Evolutionary conservation across 2,888 invertebrate genomes (phyloP).

Genomic region (Siphlonurus alternatus): DNA sequence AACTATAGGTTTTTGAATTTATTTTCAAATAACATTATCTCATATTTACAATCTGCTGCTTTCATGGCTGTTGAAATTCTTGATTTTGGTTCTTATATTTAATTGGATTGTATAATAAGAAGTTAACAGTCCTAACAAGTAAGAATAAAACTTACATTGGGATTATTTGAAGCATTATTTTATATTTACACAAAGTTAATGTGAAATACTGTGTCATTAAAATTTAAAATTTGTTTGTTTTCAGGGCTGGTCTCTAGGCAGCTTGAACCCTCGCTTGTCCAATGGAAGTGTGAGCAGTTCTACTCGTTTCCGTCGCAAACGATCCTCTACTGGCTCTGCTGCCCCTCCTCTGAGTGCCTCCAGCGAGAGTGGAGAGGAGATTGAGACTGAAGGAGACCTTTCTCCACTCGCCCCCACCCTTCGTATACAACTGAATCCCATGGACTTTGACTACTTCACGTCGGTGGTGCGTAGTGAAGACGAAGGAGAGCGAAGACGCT

Average conservation of each 20-base stretch:
- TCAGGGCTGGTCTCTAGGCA: not conserved
- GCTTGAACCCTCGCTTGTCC: not conserved
- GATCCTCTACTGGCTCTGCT: not conserved
- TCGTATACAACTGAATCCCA: slow-evolving; percentile 36
- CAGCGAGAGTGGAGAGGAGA: not conserved
- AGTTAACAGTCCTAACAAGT: too few relatives aligned
- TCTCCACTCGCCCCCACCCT: slow-evolving; percentile 29
- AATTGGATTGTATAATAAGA: too few relatives aligned
- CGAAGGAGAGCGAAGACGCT: slow-evolving; percentile 18
- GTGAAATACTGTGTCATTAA: too few relatives aligned
- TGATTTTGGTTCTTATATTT: too few relatives aligned
- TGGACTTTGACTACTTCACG: slow-evolving; percentile 44
- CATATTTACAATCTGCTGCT: too few relatives aligned
- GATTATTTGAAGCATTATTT: too few relatives aligned
- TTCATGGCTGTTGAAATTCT: too few relatives aligned
- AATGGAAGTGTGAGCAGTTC: not conserved
- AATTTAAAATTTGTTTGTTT: too few relatives aligned
- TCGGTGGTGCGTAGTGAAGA: slow-evolving; percentile 31
- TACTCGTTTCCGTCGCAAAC: not conserved
- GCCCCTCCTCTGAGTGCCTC: not conserved
- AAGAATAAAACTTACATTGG: too few relatives aligned
- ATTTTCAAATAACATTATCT: too few relatives aligned
- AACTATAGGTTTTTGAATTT: too few relatives aligned
- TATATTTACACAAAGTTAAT: too few relatives aligned
- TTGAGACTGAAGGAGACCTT: slow-evolving; percentile 28